A percentile compares a stretch with the other conserved stretches of the same genome.
phyloP scores from a whole-genome alignment of 1,140 invertebrate species.

The Drosophila erecta region DNA sequence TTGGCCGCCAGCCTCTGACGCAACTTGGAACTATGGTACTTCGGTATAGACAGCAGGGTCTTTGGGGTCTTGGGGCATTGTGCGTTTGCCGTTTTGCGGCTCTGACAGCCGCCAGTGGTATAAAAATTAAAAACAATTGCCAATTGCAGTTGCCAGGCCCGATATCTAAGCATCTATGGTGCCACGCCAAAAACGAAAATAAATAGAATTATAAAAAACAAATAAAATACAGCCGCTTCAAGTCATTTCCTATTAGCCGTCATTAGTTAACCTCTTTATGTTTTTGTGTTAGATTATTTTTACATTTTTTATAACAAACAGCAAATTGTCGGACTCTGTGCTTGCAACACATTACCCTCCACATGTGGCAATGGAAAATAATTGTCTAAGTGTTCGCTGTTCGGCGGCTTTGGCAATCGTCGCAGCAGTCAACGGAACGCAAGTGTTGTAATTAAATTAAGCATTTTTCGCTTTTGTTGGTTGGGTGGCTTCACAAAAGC shows the following conservation, averaged over 20 bases:
- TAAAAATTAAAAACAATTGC: conserved; percentile 47
- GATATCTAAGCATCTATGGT: conserved; percentile 61
- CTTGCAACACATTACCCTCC: conserved; percentile 71
- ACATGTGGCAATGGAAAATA: conserved; percentile 71
- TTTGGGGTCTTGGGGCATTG: conserved; percentile 57
- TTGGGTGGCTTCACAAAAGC: conserved; percentile 56
- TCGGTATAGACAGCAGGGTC: background rate
- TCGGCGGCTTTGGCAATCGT: conserved; percentile 76
- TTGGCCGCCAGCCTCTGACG: conserved; percentile 59
- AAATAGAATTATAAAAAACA: conserved; percentile 12
- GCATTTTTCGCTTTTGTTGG: conserved; percentile 64
- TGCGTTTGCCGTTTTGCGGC: conserved; percentile 50
- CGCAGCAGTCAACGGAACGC: conserved; percentile 76
- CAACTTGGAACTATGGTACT: conserved; percentile 28
- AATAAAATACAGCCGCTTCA: conserved; percentile 14
- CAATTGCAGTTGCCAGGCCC: conserved; percentile 55
- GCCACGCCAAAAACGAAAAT: conserved; percentile 32
- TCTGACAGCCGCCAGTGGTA: conserved; percentile 32
- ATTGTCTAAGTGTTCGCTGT: conserved; percentile 71
- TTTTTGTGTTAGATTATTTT: conserved; percentile 17
- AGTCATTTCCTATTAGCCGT: conserved; percentile 49
- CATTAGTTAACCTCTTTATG: conserved; percentile 53
- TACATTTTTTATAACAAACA: conserved; percentile 14
- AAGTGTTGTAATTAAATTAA: conserved; percentile 82
- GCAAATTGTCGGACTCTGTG: conserved; percentile 33